Conservation (phyloP, 2,888 invertebrate species). For the Ceraclea dissimilis region DNA sequence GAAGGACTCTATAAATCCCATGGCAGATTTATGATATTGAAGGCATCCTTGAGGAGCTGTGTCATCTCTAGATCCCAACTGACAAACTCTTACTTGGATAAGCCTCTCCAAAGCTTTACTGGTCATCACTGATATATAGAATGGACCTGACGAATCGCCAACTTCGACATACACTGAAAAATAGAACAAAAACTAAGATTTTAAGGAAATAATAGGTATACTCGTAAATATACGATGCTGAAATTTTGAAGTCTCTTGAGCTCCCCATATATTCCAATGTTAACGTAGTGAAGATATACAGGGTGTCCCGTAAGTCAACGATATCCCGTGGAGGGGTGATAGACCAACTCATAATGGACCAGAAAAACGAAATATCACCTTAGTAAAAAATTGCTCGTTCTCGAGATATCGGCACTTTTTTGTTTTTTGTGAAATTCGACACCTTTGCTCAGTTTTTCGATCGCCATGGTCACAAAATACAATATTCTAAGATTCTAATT, state of each 20-base stretch:
- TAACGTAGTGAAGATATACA: neutral
- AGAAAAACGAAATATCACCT: too few relatives aligned
- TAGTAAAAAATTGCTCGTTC: too few relatives aligned
- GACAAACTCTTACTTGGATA: constrained; percentile 54
- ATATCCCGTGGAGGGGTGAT: too few relatives aligned
- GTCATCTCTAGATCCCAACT: constrained; percentile 22
- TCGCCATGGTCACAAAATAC: too few relatives aligned
- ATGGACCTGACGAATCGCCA: constrained; percentile 52
- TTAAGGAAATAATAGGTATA: neutral
- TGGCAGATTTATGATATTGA: constrained; percentile 54
- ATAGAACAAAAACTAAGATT: neutral
- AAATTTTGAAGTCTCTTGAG: too few relatives aligned
- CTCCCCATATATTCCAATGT: neutral
- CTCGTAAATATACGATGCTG: neutral
- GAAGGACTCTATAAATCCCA: constrained; percentile 60
- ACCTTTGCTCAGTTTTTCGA: too few relatives aligned
- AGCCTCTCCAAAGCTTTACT: constrained; percentile 47
- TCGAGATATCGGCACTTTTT: too few relatives aligned
- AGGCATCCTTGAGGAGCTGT: constrained; percentile 53
- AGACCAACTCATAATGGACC: too few relatives aligned
- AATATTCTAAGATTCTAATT: too few relatives aligned
- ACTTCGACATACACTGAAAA: constrained; percentile 66
- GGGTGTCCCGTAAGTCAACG: too few relatives aligned
- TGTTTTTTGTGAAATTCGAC: too few relatives aligned
- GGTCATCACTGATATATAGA: constrained; percentile 58